These are phyloP conservation scores for Otis tarda DNA, from an alignment of 2,113 vertebrate species.

Conservation along the genomic window DNA sequence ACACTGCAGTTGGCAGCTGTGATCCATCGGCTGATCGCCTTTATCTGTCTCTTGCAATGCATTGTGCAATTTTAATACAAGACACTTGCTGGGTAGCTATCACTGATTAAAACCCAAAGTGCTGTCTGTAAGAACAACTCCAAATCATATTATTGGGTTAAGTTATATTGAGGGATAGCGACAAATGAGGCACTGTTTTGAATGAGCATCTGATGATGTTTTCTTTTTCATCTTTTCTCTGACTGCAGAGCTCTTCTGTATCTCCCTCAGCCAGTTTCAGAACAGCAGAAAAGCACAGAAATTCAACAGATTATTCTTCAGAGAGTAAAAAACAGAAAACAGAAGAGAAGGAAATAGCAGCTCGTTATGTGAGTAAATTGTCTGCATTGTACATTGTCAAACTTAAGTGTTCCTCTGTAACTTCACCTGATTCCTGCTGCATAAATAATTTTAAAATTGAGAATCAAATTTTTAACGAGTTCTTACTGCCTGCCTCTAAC, in stretches of 20 bases:
- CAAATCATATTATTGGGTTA: not conserved
- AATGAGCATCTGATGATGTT: not conserved
- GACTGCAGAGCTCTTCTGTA: constrained; percentile 89
- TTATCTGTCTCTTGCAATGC: not conserved
- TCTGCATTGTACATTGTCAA: not conserved
- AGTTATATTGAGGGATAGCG: not conserved
- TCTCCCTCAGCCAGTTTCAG: constrained; percentile 95
- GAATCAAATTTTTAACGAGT: not conserved
- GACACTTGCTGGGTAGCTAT: not conserved
- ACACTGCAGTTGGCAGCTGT: not conserved
- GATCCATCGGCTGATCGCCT: not conserved
- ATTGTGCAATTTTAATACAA: not conserved
- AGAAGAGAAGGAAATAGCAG: constrained; percentile 89
- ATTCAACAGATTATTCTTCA: constrained; percentile 90
- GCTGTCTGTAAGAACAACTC: not conserved
- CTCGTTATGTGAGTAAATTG: constrained; percentile 86
- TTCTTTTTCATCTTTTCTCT: not conserved
- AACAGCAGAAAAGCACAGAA: constrained; percentile 90
- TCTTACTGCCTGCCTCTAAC: not conserved
- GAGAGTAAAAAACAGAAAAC: constrained; percentile 98
- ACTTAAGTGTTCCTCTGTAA: not conserved
- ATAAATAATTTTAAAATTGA: not conserved
- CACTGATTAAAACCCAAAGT: not conserved
- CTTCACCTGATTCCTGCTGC: not conserved
- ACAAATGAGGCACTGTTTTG: not conserved